These are phyloP conservation scores for Sturnira hondurensis DNA, from an alignment of 2,113 vertebrate species.

Conservation along the genomic window DNA sequence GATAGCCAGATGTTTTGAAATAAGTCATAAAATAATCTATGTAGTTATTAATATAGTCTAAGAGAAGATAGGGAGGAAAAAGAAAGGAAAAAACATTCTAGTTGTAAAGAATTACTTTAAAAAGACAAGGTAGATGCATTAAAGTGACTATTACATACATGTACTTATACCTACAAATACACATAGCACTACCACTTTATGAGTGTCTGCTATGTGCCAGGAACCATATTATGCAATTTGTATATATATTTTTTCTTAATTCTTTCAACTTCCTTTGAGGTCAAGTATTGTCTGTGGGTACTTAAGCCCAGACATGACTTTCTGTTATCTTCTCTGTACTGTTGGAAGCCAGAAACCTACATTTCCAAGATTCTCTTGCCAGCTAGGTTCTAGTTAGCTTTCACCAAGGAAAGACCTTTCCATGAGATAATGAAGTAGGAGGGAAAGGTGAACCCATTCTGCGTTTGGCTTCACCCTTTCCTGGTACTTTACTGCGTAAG, in stretches of 20 bases:
- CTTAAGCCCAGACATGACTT: not conserved
- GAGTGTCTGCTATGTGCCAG: not conserved
- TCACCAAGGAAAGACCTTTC: not conserved
- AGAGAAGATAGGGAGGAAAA: not conserved
- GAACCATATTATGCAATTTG: not conserved
- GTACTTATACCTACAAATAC: conserved; percentile 2
- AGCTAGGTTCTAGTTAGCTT: not conserved
- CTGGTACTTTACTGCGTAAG: not conserved
- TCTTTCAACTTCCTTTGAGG: conserved; percentile 2
- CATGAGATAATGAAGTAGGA: not conserved
- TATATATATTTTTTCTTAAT: not conserved
- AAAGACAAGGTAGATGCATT: not conserved
- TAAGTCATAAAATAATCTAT: conserved; percentile 26
- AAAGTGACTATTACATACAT: not conserved
- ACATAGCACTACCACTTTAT: not conserved
- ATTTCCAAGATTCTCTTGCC: conserved; percentile 9
- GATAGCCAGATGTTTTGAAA: not conserved
- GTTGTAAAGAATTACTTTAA: not conserved
- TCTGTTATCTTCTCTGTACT: not conserved
- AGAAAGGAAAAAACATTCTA: not conserved
- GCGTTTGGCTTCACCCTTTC: not conserved
- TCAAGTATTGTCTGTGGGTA: not conserved
- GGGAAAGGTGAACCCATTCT: not conserved
- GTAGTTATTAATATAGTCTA: not conserved
- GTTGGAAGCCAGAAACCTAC: not conserved